These are phyloP conservation scores for Boloria selene DNA, from an alignment of 2,888 invertebrate species.

Conservation along the genomic window DNA sequence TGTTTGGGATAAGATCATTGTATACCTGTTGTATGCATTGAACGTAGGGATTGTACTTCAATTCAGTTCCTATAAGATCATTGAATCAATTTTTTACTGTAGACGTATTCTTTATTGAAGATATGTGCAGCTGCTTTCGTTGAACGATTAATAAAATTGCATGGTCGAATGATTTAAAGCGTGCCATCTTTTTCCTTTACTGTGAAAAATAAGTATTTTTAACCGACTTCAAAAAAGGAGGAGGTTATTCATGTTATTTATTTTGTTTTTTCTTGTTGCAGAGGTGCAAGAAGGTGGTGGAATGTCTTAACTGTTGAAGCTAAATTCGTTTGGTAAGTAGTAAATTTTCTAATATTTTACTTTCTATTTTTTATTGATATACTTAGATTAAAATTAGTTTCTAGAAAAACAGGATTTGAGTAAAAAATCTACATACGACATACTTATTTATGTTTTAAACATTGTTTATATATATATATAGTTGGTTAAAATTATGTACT, in stretches of 20 bases:
- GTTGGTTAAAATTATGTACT: too few species aligned
- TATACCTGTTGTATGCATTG: slow-evolving; percentile 46
- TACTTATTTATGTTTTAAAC: too few species aligned
- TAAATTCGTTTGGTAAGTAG: slow-evolving; percentile 60
- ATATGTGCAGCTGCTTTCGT: slow-evolving; percentile 42
- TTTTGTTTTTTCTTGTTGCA: slow-evolving; percentile 59
- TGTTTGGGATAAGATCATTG: slow-evolving; percentile 61
- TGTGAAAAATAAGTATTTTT: slow-evolving; percentile 5
- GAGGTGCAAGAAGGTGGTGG: slow-evolving; percentile 70
- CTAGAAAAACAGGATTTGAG: too few species aligned
- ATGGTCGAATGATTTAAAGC: slow-evolving; percentile 29
- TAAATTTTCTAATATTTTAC: neutral
- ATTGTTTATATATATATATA: too few species aligned
- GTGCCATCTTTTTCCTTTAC: slow-evolving; percentile 5
- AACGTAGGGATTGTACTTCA: slow-evolving; percentile 50
- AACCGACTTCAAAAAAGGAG: too few species aligned
- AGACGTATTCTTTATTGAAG: slow-evolving; percentile 35
- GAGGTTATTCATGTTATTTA: slow-evolving; percentile 38
- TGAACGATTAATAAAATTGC: slow-evolving; percentile 35
- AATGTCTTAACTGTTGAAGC: slow-evolving; percentile 66
- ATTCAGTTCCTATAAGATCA: slow-evolving; percentile 46
- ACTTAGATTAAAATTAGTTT: too few species aligned
- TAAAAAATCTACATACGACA: too few species aligned
- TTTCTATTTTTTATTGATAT: too few species aligned
- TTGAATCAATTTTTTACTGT: slow-evolving; percentile 43